phyloP scores from a whole-genome alignment of 2,797 vertebrate genomes.

The Cygnus olor region DNA sequence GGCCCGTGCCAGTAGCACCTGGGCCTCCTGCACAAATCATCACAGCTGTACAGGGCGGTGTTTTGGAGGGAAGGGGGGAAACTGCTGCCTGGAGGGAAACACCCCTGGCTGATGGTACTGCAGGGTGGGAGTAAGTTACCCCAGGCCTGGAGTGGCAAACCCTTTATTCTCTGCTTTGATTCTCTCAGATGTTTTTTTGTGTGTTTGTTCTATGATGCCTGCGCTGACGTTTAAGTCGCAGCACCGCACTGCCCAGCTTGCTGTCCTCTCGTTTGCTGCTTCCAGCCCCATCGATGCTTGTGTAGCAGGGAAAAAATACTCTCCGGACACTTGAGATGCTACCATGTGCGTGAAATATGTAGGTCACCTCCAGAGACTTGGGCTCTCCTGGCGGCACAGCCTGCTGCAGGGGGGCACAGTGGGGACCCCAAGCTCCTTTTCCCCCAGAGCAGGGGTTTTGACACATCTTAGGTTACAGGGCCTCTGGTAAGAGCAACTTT shows the following conservation, averaged over 20 bases:
- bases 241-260: neutral
- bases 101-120: neutral
- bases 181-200: accelerated
- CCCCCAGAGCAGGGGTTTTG: neutral
- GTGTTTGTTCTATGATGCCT: neutral
- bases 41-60: accelerated
- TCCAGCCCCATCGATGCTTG: neutral
- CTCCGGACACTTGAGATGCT: neutral
- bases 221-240: neutral
- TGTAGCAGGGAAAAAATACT: neutral
- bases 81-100: accelerated
- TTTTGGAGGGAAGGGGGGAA: neutral
- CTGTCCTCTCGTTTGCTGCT: neutral
- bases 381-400: neutral
- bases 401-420: neutral
- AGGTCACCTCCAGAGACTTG: neutral
- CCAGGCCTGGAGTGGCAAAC: neutral
- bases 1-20: neutral
- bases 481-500: neutral
- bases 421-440: neutral
- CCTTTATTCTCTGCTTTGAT: neutral
- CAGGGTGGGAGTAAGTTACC: neutral
- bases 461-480: neutral
- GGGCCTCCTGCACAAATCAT: neutral
- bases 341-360: neutral